Conservation (phyloP, 2,888 invertebrate genomes). For the Coelopa pilipes region DNA sequence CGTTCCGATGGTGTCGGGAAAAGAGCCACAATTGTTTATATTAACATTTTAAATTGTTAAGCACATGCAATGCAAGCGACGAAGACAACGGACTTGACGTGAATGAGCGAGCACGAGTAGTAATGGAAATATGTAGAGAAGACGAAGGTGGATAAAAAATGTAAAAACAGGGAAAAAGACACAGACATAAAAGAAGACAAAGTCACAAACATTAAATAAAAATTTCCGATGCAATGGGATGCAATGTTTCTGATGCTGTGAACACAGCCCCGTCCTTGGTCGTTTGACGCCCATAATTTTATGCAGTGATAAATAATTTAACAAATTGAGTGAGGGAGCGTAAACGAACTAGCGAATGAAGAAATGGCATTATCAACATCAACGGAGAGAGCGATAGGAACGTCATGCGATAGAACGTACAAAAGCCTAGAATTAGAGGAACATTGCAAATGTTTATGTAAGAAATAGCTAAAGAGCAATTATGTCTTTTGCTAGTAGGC, state of each 20-base stretch:
- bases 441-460: slow-evolving; percentile 10
- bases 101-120: not conserved
- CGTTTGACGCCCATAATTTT: slow-evolving; percentile 37
- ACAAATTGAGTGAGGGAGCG: slow-evolving; percentile 24
- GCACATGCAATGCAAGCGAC: slow-evolving; percentile 49
- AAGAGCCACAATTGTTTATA: slow-evolving; percentile 28
- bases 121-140: slow-evolving; percentile 41
- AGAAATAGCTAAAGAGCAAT: slow-evolving; percentile 15
- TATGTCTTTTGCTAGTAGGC: not conserved
- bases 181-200: not conserved
- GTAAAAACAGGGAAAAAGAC: not conserved
- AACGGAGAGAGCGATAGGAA: not conserved
- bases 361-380: slow-evolving; percentile 3
- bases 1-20: not conserved
- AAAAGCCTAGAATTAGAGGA: not conserved
- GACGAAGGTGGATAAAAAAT: not conserved
- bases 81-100: slow-evolving; percentile 3
- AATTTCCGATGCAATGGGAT: slow-evolving; percentile 12
- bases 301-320: slow-evolving; percentile 39
- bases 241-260: slow-evolving; percentile 22
- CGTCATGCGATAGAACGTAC: not conserved
- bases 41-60: slow-evolving; percentile 48
- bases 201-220: slow-evolving; percentile 6
- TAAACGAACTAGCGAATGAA: not conserved
- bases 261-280: not conserved